A percentile compares a stretch with the other conserved stretches of the same genome.
phyloP scores from a whole-genome alignment of 2,797 vertebrate species.

The Hippopotamyrus pictus region DNA sequence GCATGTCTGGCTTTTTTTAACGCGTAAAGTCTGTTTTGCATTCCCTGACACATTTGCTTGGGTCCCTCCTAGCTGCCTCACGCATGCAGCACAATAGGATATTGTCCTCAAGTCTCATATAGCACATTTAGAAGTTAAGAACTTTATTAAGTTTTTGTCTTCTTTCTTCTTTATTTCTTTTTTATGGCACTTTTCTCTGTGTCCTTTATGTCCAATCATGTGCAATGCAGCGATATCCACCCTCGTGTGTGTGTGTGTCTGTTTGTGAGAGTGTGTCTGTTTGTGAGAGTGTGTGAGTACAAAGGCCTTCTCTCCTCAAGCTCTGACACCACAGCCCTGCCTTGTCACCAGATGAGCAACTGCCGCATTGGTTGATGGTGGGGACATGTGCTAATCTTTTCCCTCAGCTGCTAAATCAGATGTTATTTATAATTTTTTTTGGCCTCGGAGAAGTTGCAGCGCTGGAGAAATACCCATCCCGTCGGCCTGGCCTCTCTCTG shows the following conservation, averaged over 20 bases:
- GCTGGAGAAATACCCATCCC: neutral
- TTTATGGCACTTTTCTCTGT: neutral
- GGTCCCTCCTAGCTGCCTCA: neutral
- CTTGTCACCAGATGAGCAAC: neutral
- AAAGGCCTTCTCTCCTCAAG: neutral
- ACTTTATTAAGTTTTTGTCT: neutral
- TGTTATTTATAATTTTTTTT: slow-evolving; percentile 14
- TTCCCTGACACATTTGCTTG: neutral
- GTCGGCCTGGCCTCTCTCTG: neutral
- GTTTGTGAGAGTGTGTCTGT: neutral
- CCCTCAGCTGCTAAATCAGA: neutral
- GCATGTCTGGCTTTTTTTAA: neutral
- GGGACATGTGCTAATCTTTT: neutral
- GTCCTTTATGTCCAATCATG: neutral
- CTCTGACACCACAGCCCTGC: neutral
- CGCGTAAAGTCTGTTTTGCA: neutral
- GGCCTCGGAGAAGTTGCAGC: neutral
- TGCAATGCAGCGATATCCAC: neutral
- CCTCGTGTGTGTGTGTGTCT: neutral
- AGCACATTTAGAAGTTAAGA: neutral
- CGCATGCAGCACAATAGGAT: neutral
- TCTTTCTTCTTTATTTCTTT: neutral
- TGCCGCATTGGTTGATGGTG: neutral
- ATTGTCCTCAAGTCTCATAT: neutral
- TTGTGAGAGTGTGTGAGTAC: no score